Base-by-base conservation (phyloP, 2,113 vertebrate genomes). In the Amphiprion percula region DNA sequence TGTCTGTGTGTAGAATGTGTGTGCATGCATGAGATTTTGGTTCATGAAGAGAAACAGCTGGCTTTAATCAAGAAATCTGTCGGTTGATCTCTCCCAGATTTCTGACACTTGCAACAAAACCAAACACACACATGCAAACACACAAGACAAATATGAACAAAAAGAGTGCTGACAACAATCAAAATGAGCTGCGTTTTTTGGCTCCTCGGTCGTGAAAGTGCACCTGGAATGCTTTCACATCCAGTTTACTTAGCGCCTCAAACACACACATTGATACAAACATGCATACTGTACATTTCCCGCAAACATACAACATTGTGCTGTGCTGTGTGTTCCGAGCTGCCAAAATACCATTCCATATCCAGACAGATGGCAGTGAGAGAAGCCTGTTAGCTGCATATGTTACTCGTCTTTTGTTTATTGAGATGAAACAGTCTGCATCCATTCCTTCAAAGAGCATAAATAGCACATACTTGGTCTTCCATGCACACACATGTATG, bases 31-130 rank as follows among this genome's bases (percentile, higher is more conserved):
- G 28, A 66, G 85, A 89, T 84, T 82, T 68, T 56, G 28, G 54
- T 71, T 81, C 82, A 83, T 85, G 78, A 86, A 72, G 78, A 83
- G 69, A 77, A 88, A 89, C 87, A 91, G 80, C 82, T 91, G 90
- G 79, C 69, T 84, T 86, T 85, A 88, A 93, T 91, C 74, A 88
- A 74, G 69, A 77, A 54, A 82, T 78, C 39, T 77, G 30, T 77
- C 65, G n/a, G 53, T 44, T 84, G 78, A 90, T 82, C 65, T 81
- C 52, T 47, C 26, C 47, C 75, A 68, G 30, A 75, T 62, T 61
- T 60, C 9, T 60, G 37, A 17, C 37, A 14, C 66, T 59, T 16
- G 63, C 56, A 28, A 44, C n/a, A 16, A 21, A 37, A 65, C 28
- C 65, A 47, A 30, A 52, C 71, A 55, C 52, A 16, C n/a, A 72